A percentile compares a stretch with the other conserved stretches of the same genome.
Evolutionary conservation across 2,113 vertebrate species (phyloP).

Genomic region (Chlorodrepanis virens): DNA sequence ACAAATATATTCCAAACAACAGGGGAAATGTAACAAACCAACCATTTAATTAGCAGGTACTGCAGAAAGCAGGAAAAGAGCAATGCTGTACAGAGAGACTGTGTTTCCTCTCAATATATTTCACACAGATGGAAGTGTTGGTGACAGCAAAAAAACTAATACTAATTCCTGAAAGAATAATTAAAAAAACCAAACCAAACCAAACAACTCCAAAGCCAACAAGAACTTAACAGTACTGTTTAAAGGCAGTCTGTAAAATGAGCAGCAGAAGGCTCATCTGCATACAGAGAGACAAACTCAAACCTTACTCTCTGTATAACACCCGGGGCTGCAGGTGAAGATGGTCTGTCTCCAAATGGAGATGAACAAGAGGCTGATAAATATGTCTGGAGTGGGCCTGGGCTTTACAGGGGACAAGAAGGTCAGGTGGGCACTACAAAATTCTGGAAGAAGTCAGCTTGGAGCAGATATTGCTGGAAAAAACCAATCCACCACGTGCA

Average conservation of each 20-base stretch:
- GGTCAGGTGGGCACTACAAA: not conserved
- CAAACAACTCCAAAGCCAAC: not conserved
- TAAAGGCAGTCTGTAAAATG: not conserved
- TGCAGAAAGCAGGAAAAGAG: not conserved
- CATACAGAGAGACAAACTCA: not conserved
- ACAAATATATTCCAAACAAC: not conserved
- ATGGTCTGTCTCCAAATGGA: not conserved
- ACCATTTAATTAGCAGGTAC: not conserved
- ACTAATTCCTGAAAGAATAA: not conserved
- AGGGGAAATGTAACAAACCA: not conserved
- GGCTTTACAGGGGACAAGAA: not conserved
- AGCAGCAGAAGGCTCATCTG: not conserved
- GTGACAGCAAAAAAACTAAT: not conserved
- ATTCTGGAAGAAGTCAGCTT: not conserved
- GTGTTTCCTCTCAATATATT: not conserved
- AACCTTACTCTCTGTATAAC: not conserved
- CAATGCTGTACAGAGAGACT: not conserved
- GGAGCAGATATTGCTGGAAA: not conserved
- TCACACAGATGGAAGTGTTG: not conserved
- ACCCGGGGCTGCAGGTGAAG: not conserved
- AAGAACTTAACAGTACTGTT: not conserved
- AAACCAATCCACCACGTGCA: not conserved
- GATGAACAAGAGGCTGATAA: not conserved
- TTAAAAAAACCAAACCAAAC: not conserved
- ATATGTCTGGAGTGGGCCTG: not conserved